Evolutionary conservation across 2,113 vertebrate species (phyloP).

Genomic region (Lampris megalopsis): DNA sequence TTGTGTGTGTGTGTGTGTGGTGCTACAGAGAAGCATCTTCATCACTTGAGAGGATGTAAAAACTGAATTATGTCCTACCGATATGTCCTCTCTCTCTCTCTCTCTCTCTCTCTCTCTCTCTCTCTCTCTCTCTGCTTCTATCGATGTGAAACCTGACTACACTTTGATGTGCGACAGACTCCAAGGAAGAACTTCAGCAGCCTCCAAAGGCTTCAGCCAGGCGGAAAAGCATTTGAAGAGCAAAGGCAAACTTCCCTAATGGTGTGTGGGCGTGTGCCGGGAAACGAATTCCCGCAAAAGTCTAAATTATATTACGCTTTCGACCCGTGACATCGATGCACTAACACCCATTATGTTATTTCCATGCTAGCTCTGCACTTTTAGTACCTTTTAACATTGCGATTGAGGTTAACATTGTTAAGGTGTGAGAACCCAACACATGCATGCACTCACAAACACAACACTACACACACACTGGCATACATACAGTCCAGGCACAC

Average conservation of each 20-base stretch:
- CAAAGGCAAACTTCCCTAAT: conserved; percentile 71
- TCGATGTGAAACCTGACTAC: conserved; percentile 59
- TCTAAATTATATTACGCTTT: conserved; percentile 36
- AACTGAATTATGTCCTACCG: conserved; percentile 50
- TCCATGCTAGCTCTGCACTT: not conserved
- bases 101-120: conserved; percentile 9
- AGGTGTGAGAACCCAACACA: not conserved
- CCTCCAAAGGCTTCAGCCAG: conserved; percentile 66
- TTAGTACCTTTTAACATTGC: not conserved
- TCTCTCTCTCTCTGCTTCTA: conserved; percentile 26
- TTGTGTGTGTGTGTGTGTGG: not conserved
- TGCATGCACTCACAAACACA: no score
- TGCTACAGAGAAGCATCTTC: conserved; percentile 26
- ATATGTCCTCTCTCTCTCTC: conserved; percentile 29
- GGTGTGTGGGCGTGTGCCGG: conserved; percentile 59
- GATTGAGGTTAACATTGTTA: not conserved
- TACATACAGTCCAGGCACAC: no score
- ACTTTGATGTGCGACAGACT: conserved; percentile 71
- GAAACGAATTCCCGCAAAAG: conserved; percentile 42
- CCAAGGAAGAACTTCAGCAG: conserved; percentile 21
- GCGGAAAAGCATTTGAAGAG: conserved; percentile 68
- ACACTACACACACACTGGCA: no score
- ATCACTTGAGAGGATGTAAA: conserved; percentile 46
- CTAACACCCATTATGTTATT: conserved; percentile 23
- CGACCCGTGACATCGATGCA: conserved; percentile 28